Percentiles rank a stretch among this genome's conserved stretches.
Evolutionary conservation across 1,140 invertebrate genomes (phyloP).

Genomic region (Hyposmocoma kahamanoa): DNA sequence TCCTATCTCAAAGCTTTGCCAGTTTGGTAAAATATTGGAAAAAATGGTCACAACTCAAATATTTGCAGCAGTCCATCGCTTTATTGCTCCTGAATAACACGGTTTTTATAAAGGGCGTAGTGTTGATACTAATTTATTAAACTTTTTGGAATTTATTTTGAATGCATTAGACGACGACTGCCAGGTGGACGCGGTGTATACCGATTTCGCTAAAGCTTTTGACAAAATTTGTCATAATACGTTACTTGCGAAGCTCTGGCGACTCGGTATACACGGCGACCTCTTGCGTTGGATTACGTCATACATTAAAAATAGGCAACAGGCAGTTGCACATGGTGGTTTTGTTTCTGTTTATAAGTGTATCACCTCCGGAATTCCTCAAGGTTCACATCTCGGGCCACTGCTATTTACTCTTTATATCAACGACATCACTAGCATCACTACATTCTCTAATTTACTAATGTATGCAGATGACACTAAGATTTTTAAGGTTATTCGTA

Average conservation of each 20-base stretch:
- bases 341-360: background rate
- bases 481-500: background rate
- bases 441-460: background rate
- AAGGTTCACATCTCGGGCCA: background rate
- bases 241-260: background rate
- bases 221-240: constrained; percentile 3
- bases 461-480: constrained; percentile 2
- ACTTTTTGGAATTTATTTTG: background rate
- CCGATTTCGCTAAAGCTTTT: constrained; percentile 2
- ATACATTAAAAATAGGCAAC: background rate
- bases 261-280: background rate
- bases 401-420: background rate
- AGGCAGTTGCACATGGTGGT: background rate
- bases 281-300: background rate
- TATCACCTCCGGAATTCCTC: background rate
- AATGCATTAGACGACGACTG: background rate
- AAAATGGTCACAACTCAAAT: background rate
- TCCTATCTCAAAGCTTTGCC: background rate
- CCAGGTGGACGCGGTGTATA: background rate
- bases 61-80: background rate
- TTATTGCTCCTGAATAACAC: background rate
- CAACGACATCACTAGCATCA: background rate
- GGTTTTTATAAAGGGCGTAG: background rate
- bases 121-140: background rate
- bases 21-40: background rate